These are phyloP conservation scores for Chromis chromis DNA, from an alignment of 2,797 vertebrate genomes.

Conservation along the genomic window DNA sequence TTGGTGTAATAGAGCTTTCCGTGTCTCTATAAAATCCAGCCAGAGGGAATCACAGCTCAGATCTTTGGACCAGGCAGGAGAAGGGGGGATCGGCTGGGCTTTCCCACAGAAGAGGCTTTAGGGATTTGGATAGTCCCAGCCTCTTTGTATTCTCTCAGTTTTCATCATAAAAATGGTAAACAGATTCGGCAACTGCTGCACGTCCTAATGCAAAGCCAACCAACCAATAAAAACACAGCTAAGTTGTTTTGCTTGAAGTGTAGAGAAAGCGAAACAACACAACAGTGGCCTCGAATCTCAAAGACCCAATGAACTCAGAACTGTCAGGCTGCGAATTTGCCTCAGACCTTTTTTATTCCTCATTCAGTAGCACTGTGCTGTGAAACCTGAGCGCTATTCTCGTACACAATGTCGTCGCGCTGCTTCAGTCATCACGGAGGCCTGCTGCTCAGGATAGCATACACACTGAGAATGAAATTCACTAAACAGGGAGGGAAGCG, in stretches of 20 bases:
- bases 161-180: constrained; percentile 50
- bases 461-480: constrained; percentile 39
- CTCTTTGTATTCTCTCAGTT: constrained; percentile 22
- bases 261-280: constrained; percentile 2
- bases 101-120: constrained; percentile 53
- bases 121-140: constrained; percentile 58
- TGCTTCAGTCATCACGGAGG: constrained; percentile 32
- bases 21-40: constrained; percentile 58
- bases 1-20: constrained; percentile 62
- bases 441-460: constrained; percentile 46
- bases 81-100: constrained; percentile 18
- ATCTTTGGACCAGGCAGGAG: constrained; percentile 53
- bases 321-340: constrained; percentile 22
- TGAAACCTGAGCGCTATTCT: constrained; percentile 42
- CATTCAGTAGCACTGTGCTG: constrained; percentile 29
- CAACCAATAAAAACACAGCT: constrained; percentile 29
- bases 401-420: constrained; percentile 19
- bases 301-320: constrained; percentile 23
- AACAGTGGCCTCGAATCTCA: constrained; percentile 2
- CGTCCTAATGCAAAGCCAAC: constrained; percentile 19
- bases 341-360: constrained; percentile 32
- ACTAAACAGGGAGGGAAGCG: constrained; percentile 33
- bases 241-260: constrained; percentile 28
- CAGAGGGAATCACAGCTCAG: constrained; percentile 66
- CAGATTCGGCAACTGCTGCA: constrained; percentile 22